Evolutionary conservation across 2,113 vertebrate species (phyloP).

Genomic region (Neogobius melanostomus): DNA sequence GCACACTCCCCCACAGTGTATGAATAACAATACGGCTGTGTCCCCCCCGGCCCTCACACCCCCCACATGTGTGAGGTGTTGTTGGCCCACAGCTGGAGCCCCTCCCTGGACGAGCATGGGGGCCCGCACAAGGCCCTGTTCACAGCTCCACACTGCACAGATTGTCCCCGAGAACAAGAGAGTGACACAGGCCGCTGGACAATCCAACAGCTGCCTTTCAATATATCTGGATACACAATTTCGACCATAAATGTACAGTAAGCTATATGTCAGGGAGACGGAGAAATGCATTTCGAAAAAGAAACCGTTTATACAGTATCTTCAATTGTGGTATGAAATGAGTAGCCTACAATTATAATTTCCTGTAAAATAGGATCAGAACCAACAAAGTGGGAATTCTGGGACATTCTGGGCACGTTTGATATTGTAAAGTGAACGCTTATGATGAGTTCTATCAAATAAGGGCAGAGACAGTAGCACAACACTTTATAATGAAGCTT

Average conservation of each 20-base stretch:
- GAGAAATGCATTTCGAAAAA: neutral
- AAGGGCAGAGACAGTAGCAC: no score
- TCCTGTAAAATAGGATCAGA: no score
- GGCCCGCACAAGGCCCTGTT: constrained; percentile 77
- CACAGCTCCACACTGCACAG: constrained; percentile 76
- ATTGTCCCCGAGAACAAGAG: constrained; percentile 77
- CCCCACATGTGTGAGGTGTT: constrained; percentile 78
- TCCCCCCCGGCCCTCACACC: constrained; percentile 59
- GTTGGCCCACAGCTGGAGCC: constrained; percentile 82
- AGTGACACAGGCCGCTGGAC: constrained; percentile 73
- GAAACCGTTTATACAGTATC: no score
- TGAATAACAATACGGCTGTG: constrained; percentile 72
- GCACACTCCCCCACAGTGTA: constrained; percentile 41
- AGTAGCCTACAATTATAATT: no score
- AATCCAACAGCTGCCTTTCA: constrained; percentile 81
- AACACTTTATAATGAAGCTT: no score
- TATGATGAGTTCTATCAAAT: no score
- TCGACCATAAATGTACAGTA: constrained; percentile 9
- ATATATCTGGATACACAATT: constrained; percentile 56
- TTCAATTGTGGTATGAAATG: neutral
- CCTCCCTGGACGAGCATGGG: constrained; percentile 72
- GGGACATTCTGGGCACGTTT: no score
- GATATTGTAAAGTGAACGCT: no score
- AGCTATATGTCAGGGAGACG: neutral
- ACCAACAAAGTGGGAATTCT: no score